phyloP scores from a whole-genome alignment of 1,140 invertebrate genomes.

The Bombus affinis region DNA sequence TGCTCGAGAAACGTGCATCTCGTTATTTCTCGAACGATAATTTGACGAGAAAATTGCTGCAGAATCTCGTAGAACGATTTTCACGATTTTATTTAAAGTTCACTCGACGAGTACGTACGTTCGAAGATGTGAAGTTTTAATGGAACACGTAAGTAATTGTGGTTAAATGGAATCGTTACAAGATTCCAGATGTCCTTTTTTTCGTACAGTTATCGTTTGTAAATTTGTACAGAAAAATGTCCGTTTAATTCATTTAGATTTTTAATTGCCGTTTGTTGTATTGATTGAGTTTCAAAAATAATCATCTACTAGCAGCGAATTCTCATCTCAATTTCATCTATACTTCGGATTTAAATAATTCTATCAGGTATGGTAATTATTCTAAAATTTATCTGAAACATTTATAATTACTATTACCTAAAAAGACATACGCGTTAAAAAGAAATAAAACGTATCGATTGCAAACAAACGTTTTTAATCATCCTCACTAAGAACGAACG shows the following conservation, averaged over 20 bases:
- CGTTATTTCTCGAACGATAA: slow-evolving; percentile 30
- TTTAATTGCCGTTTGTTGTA: too few species aligned
- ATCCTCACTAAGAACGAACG: too few species aligned
- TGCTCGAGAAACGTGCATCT: neutral
- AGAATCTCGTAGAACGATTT: neutral
- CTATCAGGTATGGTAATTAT: too few species aligned
- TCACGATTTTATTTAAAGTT: neutral
- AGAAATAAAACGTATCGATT: too few species aligned
- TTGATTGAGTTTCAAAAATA: too few species aligned
- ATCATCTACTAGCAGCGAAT: too few species aligned
- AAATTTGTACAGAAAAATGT: neutral
- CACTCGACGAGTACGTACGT: neutral
- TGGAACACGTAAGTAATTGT: neutral
- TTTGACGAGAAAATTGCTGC: slow-evolving; percentile 5
- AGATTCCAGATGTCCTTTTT: neutral
- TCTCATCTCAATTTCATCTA: too few species aligned
- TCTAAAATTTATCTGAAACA: too few species aligned
- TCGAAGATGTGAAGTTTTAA: neutral
- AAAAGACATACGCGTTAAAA: too few species aligned
- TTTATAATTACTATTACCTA: too few species aligned
- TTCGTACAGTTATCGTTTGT: neutral
- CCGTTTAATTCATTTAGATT: neutral
- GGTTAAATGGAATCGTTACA: neutral
- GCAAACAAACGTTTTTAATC: too few species aligned
- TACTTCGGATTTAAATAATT: too few species aligned